Base-by-base conservation (phyloP, 2,888 invertebrate genomes). In the Calameuta filiformis region DNA sequence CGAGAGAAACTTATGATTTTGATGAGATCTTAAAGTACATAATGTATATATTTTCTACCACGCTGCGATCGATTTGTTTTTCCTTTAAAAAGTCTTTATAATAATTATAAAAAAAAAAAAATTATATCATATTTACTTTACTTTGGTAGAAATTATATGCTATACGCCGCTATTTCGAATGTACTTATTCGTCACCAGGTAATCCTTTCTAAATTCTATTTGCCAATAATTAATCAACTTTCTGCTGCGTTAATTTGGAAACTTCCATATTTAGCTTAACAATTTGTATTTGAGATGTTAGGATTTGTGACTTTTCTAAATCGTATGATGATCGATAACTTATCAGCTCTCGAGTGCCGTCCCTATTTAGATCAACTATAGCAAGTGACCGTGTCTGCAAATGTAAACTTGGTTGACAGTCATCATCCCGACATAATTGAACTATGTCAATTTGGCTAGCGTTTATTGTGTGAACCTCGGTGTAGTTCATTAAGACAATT, bases 371-470 rank as follows among this genome's bases (percentile, higher is more conserved):
- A 90, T 97, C 96, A 33, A 88, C 87, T 75, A 97, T 95, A 78
- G 95, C 93, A 84, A 96, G 92, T 34, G 96, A 96, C 83, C 95
- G 94, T 83, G 95, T 94, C 86, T 96, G 96, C 85, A 95, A 94
- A 80, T 94, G 93, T 68, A 96, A 91, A 90, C 95, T 95, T 0
- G 97, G 97, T 86, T 97, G 97, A 87, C 97, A 97, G 74, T 89
- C 87, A 35, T 91, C 88, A 40, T 84, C 89, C 9, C 90, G 89
- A 91, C 97, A 97, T 81, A 97, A 93, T 89, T 96, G 96, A 2
- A 94, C 93, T 75, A 97, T 94, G 84, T 96, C 95, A n/a, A 94
- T 95, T 87, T 96, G 95, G 87, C 96, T 96, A 1, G 95, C 95
- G 90, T 97, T 96, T 75, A 96, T 95, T 84, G 95, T 95, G 85